Percentiles rank a stretch among this genome's conserved stretches.
These are phyloP conservation scores for Fissipunctia ypsillon DNA, from an alignment of 2,888 invertebrate species.

Conservation along the genomic window DNA sequence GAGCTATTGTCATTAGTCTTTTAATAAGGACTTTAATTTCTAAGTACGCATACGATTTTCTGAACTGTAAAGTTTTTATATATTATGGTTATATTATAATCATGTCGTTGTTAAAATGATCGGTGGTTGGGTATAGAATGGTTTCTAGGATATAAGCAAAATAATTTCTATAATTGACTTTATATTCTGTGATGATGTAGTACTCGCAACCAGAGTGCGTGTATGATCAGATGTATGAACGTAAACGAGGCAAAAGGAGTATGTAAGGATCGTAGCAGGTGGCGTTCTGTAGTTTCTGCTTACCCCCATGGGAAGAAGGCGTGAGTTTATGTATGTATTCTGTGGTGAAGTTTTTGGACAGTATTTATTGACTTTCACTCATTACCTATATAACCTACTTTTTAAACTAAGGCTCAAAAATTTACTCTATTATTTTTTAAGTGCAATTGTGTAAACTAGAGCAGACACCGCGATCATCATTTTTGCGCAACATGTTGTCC, in stretches of 20 bases:
- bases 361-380: constrained; percentile 5
- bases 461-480: no score
- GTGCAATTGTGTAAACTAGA: constrained; percentile 18
- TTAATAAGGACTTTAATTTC: background rate
- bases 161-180: background rate
- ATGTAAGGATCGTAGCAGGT: no score
- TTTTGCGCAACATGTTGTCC: no score
- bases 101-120: background rate
- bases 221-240: no score
- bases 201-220: no score
- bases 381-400: background rate
- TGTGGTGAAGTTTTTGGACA: background rate
- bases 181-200: constrained; percentile 19
- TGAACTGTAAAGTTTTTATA: background rate
- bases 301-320: no score
- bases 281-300: no score
- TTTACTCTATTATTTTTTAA: constrained; percentile 31
- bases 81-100: background rate
- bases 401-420: background rate
- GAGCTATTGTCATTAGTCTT: background rate
- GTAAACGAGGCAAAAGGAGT: no score
- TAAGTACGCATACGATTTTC: background rate
- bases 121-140: constrained; percentile 16
- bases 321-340: no score
- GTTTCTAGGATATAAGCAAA: background rate